Conservation (phyloP, 2,888 invertebrate genomes). For the Entomobrya multifasciata region DNA sequence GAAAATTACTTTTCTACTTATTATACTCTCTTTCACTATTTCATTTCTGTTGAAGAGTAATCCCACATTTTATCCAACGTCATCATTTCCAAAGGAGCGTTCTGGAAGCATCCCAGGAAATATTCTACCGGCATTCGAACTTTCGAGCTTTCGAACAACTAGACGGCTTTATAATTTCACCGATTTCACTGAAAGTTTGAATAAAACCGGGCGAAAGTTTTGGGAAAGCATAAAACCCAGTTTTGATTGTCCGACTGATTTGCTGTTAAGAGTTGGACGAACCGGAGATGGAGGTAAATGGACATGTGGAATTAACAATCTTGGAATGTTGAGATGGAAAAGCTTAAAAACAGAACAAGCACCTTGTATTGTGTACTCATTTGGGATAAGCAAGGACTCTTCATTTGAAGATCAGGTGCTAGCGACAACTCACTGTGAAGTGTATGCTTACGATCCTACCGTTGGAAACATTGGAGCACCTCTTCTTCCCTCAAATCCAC, state of each 20-base stretch:
- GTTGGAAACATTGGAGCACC: not conserved
- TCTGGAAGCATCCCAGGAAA: too few relatives aligned
- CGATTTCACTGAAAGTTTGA: not conserved
- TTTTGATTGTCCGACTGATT: not conserved
- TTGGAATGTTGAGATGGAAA: too few relatives aligned
- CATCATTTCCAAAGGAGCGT: too few relatives aligned
- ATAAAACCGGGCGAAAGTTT: not conserved
- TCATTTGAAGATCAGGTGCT: not conserved
- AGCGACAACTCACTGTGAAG: not conserved
- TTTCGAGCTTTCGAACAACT: too few relatives aligned
- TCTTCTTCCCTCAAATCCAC: not conserved
- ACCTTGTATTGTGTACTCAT: not conserved
- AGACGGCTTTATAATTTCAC: too few relatives aligned
- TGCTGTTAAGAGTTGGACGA: not conserved
- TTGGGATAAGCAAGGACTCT: not conserved
- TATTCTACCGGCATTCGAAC: too few relatives aligned
- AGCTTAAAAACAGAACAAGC: too few relatives aligned
- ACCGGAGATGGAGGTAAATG: conserved; percentile 26
- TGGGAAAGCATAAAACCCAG: not conserved
- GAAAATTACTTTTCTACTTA: too few relatives aligned
- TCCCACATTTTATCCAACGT: too few relatives aligned
- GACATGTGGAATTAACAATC: too few relatives aligned
- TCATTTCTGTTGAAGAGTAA: too few relatives aligned
- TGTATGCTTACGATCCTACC: not conserved
- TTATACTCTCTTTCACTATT: too few relatives aligned